Evolutionary conservation across 2,113 vertebrate genomes (phyloP), one percentile per base, ranked within the genome.

Genomic region (Chloroceryle aenea): DNA sequence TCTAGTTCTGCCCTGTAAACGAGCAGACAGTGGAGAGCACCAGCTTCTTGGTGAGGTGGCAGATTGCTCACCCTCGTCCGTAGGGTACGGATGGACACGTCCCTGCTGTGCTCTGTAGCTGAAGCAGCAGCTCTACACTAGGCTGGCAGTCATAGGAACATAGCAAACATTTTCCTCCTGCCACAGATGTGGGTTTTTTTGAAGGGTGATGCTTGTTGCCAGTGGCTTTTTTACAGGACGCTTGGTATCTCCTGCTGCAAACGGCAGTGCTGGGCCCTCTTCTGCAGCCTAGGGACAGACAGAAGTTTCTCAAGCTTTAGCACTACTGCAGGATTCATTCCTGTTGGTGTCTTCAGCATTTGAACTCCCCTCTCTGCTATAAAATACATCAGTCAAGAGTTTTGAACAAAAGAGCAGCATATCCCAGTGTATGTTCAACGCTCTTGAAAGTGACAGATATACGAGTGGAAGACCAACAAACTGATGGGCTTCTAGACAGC

Each of bases 21-120:
- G 30, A 32, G 19, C 4, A 3, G 30, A 6, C 5, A 3, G 32
- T 2, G 20, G 32, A 12, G 42, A 79, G n/a, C 7, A 26, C 3
- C 47, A 55, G 38, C 61, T 36, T 36, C 3, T 43, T 53, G 12
- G 30, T 9, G 8, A 10, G 0, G 2, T 4, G 40, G 18, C 0
- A 0, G 20, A 7, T 38, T 0, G 4, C 90, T 72, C 1, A 0
- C 15, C 9, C 9, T 6, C 8, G 2, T 29, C 27, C 27, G 0
- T 2, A 9, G 16, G 20, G 19, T 42, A 2, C 17, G 12, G 69
- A 2, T 11, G 43, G 42, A 22, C 11, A 2, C 11, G 0, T 10
- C 29, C 63, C 27, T 40, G 2, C n/a, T 9, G 2, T 3, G 59
- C 40, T 16, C 23, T 25, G 52, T 27, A 47, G 20, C 43, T 8